Base-by-base conservation (phyloP, 1,140 invertebrate genomes). In the Aphelenchoides fujianensis region DNA sequence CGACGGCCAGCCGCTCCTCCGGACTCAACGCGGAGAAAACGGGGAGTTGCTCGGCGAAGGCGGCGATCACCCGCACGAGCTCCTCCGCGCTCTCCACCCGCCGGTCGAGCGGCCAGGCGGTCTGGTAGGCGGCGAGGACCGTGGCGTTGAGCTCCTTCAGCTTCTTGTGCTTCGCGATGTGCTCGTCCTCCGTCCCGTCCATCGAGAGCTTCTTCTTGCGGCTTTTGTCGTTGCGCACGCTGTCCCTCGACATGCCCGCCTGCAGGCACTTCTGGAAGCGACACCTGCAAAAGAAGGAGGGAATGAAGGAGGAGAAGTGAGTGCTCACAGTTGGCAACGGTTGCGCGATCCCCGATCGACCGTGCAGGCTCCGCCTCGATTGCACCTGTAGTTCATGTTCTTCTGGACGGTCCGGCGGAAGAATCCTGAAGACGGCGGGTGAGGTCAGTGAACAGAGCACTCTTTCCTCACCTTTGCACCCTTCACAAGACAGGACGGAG, bases 251-350 rank as follows among this genome's bases (percentile, higher is more conserved):
- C 69, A 7, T 32, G 28, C 69, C 69, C n/a, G 69, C 66, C 19
- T 72, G n/a, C n/a, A 68, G n/a, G 31, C 69, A 76, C 74, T 72
- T 74, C 2, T 72, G 67, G 30, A 74, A 76, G 23, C 73, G 73
- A 52, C 73, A 74, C 23, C 55, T 59, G 23, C 12, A 59, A 59
- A 16, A 7, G 55, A 16, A 59, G 34, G 28, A 7, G 5, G 19
- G 34, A 7, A 7, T 59, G 34, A 59, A 59, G 5, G 7, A 59
- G 55, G 28, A 7, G 12, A 5, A 5, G 28, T 59, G 23, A 59
- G 34, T 48, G 5, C 34, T 59, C 34, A 59, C 9, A 28, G 32
- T 30, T 75, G 74, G 36, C 74, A 75, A 12, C 74, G 67, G 57
- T 75, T 75, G 23, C 74, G 37, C 3, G 67, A 55, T 54, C 7